A percentile compares a stretch with the other conserved stretches of the same genome.
Conservation (phyloP, 2,113 vertebrate species). For the Anhinga rufa region DNA sequence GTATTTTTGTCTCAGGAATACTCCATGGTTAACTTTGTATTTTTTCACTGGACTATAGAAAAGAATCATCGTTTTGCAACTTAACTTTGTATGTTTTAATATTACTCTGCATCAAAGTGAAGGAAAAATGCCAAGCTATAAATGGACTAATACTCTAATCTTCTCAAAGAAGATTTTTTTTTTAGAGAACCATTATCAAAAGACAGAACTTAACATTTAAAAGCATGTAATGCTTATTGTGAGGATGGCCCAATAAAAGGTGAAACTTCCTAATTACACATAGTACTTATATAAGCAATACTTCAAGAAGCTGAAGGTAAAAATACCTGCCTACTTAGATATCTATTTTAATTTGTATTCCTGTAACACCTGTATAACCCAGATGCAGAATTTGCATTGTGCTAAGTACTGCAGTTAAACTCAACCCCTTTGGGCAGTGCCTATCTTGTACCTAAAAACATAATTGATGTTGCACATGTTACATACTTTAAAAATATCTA, state of each 20-base stretch:
- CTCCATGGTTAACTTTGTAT: neutral
- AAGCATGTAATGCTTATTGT: neutral
- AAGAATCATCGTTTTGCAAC: neutral
- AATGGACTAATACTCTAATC: neutral
- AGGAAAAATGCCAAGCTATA: neutral
- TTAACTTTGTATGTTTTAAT: neutral
- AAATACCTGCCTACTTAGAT: neutral
- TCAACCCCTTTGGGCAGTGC: neutral
- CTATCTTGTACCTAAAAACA: neutral
- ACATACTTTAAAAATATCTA: neutral
- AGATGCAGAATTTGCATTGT: neutral
- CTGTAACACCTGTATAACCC: neutral
- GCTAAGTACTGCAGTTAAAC: neutral
- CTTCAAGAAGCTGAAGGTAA: neutral
- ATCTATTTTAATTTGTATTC: neutral
- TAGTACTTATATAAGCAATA: neutral
- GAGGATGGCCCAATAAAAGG: neutral
- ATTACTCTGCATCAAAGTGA: neutral
- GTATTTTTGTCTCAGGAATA: neutral
- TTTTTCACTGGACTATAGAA: neutral
- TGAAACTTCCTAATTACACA: neutral
- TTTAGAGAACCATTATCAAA: neutral
- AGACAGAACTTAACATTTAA: neutral
- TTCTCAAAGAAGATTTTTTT: neutral
- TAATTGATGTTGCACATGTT: neutral